phyloP scores from a whole-genome alignment of 1,140 invertebrate species.

The Chrysomallon squamiferum region DNA sequence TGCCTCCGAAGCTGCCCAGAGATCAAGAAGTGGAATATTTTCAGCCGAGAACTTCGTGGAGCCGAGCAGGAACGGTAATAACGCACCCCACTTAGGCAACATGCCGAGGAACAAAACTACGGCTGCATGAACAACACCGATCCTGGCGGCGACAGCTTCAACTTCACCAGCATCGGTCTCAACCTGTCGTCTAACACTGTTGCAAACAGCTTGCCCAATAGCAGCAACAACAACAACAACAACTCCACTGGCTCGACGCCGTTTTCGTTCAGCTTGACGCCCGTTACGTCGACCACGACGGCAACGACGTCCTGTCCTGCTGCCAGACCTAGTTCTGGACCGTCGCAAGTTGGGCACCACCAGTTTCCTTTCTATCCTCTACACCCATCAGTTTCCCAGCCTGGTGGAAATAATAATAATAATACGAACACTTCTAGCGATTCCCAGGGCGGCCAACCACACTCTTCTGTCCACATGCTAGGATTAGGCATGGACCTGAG shows the following conservation, averaged over 20 bases:
- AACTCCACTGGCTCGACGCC: slow-evolving; percentile 24
- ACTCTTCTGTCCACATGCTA: slow-evolving; percentile 33
- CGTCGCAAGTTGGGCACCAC: slow-evolving; percentile 5
- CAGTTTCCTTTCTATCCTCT: slow-evolving; percentile 23
- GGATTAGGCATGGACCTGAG: slow-evolving; percentile 25
- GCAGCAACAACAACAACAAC: slow-evolving; percentile 22
- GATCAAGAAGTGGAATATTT: slow-evolving; percentile 35
- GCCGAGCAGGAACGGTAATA: slow-evolving; percentile 31
- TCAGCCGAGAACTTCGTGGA: slow-evolving; percentile 61
- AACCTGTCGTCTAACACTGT: slow-evolving; percentile 44
- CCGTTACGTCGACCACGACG: slow-evolving; percentile 30
- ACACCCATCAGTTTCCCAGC: slow-evolving; percentile 15
- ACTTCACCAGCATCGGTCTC: slow-evolving; percentile 49
- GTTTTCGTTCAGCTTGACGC: slow-evolving; percentile 26
- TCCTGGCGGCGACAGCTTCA: slow-evolving; percentile 44
- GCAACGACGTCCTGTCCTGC: slow-evolving; percentile 8
- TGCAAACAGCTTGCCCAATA: slow-evolving; percentile 29
- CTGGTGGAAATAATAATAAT: neutral
- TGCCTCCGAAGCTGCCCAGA: slow-evolving; percentile 10
- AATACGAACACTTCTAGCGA: neutral
- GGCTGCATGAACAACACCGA: slow-evolving; percentile 17
- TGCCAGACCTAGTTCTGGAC: neutral
- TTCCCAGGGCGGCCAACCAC: slow-evolving; percentile 31
- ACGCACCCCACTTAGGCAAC: slow-evolving; percentile 6
- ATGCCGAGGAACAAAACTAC: slow-evolving; percentile 4